Conservation (phyloP, 2,797 vertebrate species). For the Prionace glauca region DNA sequence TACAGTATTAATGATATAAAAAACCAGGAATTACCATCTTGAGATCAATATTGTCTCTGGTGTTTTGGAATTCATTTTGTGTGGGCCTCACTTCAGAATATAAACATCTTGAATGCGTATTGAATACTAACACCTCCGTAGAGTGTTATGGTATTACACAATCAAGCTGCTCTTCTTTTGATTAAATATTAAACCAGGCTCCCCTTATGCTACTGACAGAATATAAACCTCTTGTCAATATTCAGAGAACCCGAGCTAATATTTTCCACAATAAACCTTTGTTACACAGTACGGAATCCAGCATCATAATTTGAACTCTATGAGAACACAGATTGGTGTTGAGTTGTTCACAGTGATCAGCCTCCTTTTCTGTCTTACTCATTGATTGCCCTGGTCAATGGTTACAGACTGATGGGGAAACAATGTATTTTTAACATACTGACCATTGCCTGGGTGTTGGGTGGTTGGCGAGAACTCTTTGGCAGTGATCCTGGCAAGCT, state of each 20-base stretch:
- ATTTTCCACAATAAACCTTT: not conserved
- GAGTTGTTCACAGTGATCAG: not conserved
- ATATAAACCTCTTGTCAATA: not conserved
- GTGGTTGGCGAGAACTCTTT: slow-evolving; percentile 97
- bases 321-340: not conserved
- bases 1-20: not conserved
- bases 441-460: slow-evolving; percentile 90
- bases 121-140: not conserved
- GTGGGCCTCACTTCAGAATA: not conserved
- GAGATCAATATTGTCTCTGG: not conserved
- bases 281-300: not conserved
- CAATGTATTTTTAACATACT: slow-evolving; percentile 48
- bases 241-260: not conserved
- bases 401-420: not conserved
- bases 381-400: not conserved
- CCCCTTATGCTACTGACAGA: not conserved
- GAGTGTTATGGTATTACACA: slow-evolving; percentile 11
- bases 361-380: not conserved
- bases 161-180: not conserved
- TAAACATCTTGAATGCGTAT: slow-evolving; percentile 5
- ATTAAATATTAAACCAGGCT: not conserved
- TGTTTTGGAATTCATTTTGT: not conserved
- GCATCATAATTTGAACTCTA: not conserved
- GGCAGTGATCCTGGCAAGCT: slow-evolving; percentile 89
- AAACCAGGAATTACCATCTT: not conserved